phyloP scores from a whole-genome alignment of 2,113 vertebrate species.

The Hippocampus guttulatus region DNA sequence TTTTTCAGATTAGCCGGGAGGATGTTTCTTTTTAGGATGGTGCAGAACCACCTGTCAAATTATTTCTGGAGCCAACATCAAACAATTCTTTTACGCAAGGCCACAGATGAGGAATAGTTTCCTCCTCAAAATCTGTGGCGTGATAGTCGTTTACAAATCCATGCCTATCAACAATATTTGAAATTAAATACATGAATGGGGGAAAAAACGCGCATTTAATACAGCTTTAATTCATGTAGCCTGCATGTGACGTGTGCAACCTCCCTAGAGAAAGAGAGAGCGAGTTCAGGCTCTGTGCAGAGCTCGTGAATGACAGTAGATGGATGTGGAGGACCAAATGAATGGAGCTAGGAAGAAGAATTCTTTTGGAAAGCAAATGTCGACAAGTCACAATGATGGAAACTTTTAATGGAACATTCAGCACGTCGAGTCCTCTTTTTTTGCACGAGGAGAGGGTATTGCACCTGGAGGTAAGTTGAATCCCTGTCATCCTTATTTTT shows the following conservation, averaged over 20 bases:
- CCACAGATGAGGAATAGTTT: no score
- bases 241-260: background rate
- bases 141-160: no score
- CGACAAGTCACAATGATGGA: background rate
- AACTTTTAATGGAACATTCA: background rate
- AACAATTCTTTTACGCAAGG: no score
- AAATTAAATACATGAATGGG: no score
- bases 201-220: no score
- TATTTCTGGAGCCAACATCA: no score
- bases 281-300: constrained; percentile 6
- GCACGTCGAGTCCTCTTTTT: background rate
- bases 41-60: no score
- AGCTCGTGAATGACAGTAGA: constrained; percentile 42
- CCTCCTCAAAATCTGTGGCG: no score
- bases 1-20: no score
- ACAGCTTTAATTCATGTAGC: no score
- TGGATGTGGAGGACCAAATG: constrained; percentile 8
- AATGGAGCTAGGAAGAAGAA: background rate
- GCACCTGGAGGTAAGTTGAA: constrained; percentile 46
- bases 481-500: background rate
- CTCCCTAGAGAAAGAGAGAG: background rate
- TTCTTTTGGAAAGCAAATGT: background rate
- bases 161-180: no score
- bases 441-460: constrained; percentile 29
- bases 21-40: no score